Conservation (phyloP, 2,113 vertebrate species). For the Bolborhynchus lineola region DNA sequence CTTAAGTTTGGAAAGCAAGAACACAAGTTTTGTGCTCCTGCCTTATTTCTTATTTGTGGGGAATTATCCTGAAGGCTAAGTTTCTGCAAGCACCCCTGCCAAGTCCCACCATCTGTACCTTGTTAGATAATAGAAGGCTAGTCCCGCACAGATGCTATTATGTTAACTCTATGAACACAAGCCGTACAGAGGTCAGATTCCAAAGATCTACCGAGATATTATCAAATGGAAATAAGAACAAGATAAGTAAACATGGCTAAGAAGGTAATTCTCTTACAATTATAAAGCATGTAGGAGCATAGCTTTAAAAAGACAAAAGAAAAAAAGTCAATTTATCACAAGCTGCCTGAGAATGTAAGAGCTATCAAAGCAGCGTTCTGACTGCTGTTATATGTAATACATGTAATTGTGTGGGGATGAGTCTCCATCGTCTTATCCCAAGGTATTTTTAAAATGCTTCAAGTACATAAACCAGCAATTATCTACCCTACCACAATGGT, state of each 20-base stretch:
- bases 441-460: constrained; percentile 4
- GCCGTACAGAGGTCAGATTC: not conserved
- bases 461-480: not conserved
- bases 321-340: not conserved
- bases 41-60: not conserved
- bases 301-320: not conserved
- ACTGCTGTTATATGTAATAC: not conserved
- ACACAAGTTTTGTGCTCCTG: not conserved
- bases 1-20: not conserved
- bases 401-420: not conserved
- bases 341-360: not conserved
- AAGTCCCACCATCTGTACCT: not conserved
- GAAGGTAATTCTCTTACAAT: not conserved
- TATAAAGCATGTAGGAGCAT: not conserved
- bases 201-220: not conserved
- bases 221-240: not conserved
- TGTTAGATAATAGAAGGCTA: not conserved
- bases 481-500: not conserved
- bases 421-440: not conserved
- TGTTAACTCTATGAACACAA: not conserved
- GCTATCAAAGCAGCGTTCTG: not conserved
- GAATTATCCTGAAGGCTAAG: not conserved
- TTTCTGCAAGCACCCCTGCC: not conserved
- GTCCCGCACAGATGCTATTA: not conserved
- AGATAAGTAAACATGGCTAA: not conserved